Conservation (phyloP, 2,888 invertebrate genomes). For the Caenorhabditis sp. region DNA sequence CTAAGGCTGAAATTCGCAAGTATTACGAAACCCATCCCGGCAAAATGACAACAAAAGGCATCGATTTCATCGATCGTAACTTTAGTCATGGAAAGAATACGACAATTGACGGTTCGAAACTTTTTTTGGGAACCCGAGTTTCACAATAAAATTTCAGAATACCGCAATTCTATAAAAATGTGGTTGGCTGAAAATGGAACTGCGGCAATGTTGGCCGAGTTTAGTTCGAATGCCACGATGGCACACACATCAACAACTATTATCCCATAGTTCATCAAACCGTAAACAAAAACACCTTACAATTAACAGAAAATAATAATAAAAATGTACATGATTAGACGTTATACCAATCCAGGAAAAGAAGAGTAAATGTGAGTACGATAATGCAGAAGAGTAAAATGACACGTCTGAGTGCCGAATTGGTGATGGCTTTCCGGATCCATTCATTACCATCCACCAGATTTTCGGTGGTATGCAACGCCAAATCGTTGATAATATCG, state of each 20-base stretch:
- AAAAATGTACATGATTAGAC: conserved; percentile 9
- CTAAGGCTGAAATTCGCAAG: conserved; percentile 21
- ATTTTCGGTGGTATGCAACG: conserved; percentile 91
- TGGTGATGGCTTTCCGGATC: conserved; percentile 92
- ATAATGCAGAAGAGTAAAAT: conserved; percentile 93
- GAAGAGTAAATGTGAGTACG: conserved; percentile 91
- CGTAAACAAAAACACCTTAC: neutral
- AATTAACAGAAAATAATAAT: neutral
- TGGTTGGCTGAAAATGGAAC: conserved; percentile 35
- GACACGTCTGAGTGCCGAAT: conserved; percentile 92
- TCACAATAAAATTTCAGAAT: conserved; percentile 14
- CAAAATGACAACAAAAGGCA: conserved; percentile 32
- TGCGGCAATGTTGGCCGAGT: conserved; percentile 16
- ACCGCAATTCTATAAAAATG: conserved; percentile 18
- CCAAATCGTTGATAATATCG: conserved; percentile 85
- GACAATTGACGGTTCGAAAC: conserved; percentile 9
- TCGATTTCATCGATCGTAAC: conserved; percentile 32
- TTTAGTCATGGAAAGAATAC: conserved; percentile 12
- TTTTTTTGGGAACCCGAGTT: neutral
- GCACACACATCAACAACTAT: neutral
- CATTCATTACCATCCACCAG: conserved; percentile 95
- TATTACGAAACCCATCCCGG: conserved; percentile 31
- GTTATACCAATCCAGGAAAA: conserved; percentile 99
- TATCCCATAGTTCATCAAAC: neutral
- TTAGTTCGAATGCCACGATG: neutral